phyloP scores from a whole-genome alignment of 1,140 invertebrate genomes.

The Camponotus pennsylvanicus region DNA sequence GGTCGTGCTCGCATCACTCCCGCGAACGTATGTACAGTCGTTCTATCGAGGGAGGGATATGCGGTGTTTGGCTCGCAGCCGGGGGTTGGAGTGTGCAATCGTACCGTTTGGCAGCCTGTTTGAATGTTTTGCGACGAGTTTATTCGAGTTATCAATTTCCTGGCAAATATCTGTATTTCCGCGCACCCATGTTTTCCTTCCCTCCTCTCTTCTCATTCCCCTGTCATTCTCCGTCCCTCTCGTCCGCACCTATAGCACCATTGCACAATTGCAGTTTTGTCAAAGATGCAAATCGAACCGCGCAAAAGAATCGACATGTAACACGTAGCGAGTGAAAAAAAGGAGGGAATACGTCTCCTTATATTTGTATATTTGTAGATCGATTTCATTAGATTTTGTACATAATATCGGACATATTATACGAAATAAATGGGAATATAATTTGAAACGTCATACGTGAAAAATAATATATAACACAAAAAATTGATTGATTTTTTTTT shows the following conservation, averaged over 20 bases:
- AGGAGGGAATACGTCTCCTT: not conserved
- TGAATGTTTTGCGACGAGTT: constrained; percentile 83
- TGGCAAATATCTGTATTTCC: constrained; percentile 85
- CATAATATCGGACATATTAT: not conserved
- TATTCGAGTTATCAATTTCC: constrained; percentile 86
- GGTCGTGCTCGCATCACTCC: constrained; percentile 28
- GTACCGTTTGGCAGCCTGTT: constrained; percentile 76
- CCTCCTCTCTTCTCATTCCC: not conserved
- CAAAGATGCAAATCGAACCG: constrained; percentile 25
- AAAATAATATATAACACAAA: not conserved
- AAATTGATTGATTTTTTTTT: constrained; percentile 27
- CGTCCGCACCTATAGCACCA: not conserved
- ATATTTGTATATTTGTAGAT: not conserved
- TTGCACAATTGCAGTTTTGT: not conserved
- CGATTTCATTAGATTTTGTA: not conserved
- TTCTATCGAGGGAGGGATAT: constrained; percentile 20
- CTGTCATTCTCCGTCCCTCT: constrained; percentile 24
- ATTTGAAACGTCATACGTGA: not conserved
- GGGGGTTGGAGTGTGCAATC: constrained; percentile 68
- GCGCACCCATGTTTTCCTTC: constrained; percentile 52
- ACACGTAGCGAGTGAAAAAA: not conserved
- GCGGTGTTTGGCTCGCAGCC: constrained; percentile 62
- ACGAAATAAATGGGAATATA: not conserved
- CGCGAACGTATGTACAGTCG: constrained; percentile 47
- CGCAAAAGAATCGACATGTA: not conserved